Conservation (phyloP, 2,888 invertebrate species). For the Drosophila melanosoma region DNA sequence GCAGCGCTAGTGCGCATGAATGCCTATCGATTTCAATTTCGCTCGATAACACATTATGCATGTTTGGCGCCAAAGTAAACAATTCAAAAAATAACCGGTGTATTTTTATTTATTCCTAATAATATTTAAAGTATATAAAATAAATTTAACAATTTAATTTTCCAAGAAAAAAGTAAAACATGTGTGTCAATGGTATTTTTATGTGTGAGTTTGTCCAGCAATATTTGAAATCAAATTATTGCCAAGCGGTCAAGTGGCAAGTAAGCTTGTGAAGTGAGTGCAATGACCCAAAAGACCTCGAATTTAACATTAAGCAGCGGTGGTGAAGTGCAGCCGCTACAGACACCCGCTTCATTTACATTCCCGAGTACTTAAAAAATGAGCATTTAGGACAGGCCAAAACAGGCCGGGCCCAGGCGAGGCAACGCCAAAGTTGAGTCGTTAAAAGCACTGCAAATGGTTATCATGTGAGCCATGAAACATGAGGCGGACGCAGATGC, state of each 20-base stretch:
- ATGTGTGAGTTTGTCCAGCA: not conserved
- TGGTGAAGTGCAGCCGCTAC: constrained; percentile 40
- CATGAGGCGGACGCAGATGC: constrained; percentile 23
- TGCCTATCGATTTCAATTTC: constrained; percentile 34
- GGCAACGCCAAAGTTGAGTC: constrained; percentile 65
- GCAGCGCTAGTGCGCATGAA: constrained; percentile 37
- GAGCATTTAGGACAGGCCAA: constrained; percentile 40
- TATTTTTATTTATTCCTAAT: not conserved
- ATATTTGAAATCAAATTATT: not conserved
- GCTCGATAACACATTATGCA: constrained; percentile 33
- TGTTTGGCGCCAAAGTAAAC: constrained; percentile 22
- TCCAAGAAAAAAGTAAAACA: not conserved
- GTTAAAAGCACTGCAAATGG: constrained; percentile 72
- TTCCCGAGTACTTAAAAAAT: constrained; percentile 79
- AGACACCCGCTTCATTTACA: constrained; percentile 79
- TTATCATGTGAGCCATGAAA: constrained; percentile 48
- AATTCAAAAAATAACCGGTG: constrained; percentile 13
- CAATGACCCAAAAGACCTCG: constrained; percentile 76
- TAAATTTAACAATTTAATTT: not conserved
- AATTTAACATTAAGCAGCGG: constrained; percentile 43
- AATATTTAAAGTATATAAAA: not conserved
- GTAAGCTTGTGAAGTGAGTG: constrained; percentile 21
- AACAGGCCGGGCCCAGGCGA: not conserved
- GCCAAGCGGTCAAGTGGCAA: not conserved
- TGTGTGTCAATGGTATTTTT: not conserved